Percentiles rank a stretch among this genome's conserved stretches.
Evolutionary conservation across 1,140 invertebrate species (phyloP).

Genomic region (Brachionus rotundiformis): DNA sequence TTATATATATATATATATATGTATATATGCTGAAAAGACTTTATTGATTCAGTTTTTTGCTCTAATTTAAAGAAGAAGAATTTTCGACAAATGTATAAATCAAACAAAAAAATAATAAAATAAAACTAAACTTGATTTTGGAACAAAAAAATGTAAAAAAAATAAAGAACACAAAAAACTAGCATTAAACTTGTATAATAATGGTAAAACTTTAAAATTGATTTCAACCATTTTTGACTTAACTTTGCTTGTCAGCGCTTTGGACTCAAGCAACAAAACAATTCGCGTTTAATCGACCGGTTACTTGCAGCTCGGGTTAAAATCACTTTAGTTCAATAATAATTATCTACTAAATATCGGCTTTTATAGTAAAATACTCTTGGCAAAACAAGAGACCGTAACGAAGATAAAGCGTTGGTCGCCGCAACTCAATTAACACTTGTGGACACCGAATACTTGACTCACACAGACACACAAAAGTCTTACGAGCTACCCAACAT

Average conservation of each 20-base stretch:
- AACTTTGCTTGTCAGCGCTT: neutral
- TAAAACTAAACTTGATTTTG: constrained; percentile 15
- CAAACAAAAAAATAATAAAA: constrained; percentile 38
- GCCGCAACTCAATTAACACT: neutral
- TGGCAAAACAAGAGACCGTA: constrained; percentile 23
- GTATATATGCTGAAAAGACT: neutral
- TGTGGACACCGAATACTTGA: constrained; percentile 8
- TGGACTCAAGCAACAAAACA: neutral
- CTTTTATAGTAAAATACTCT: constrained; percentile 26
- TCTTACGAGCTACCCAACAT: neutral
- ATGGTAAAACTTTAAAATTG: constrained; percentile 26
- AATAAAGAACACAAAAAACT: constrained; percentile 36
- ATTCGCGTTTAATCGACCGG: neutral
- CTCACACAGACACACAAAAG: constrained; percentile 1
- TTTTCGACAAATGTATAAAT: constrained; percentile 11
- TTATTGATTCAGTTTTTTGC: constrained; percentile 16
- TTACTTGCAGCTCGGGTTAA: constrained; percentile 4
- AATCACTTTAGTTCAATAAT: constrained; percentile 14
- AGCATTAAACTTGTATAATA: constrained; percentile 26
- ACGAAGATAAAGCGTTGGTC: neutral
- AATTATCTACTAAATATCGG: constrained; percentile 34
- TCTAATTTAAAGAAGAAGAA: neutral
- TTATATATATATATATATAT: no score
- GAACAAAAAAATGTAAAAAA: constrained; percentile 32
- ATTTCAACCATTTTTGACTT: constrained; percentile 20